Evolutionary conservation across 53 echinoderm and acorn worm species (phyloP).

Genomic region (Hippasteria phrygiana): DNA sequence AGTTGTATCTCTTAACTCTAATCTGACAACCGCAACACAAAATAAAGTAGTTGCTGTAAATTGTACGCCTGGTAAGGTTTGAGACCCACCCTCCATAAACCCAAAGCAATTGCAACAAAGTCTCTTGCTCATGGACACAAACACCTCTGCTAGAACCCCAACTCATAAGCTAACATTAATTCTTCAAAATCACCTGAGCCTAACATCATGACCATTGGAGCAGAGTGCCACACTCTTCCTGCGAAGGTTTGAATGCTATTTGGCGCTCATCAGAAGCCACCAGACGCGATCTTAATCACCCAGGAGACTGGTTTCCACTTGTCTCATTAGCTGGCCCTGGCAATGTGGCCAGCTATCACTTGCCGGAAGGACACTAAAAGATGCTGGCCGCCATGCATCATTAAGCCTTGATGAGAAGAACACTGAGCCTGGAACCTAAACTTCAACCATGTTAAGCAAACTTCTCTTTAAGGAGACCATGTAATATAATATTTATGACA

Average conservation of each 20-base stretch:
- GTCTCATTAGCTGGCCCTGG: background rate
- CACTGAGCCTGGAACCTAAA: background rate
- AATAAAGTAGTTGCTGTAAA: background rate
- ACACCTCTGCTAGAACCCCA: background rate
- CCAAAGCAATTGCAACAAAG: background rate
- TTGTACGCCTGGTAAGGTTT: background rate
- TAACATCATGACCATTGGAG: background rate
- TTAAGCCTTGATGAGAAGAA: background rate
- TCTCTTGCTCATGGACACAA: background rate
- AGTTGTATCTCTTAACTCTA: too few species aligned
- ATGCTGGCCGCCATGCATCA: background rate
- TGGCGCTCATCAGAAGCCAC: background rate
- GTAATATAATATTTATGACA: too few species aligned
- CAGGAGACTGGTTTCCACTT: background rate
- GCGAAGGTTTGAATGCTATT: background rate
- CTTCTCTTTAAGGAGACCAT: background rate
- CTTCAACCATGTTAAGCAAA: background rate
- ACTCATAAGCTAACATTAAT: background rate
- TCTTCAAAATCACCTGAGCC: background rate
- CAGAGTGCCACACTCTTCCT: background rate
- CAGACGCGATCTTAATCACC: background rate
- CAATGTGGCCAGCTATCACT: background rate
- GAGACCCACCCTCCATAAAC: background rate
- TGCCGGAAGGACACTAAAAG: background rate
- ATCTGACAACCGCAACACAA: too few species aligned